Evolutionary conservation across 2,797 vertebrate genomes (phyloP), one percentile per base, ranked within the genome.

Genomic region (Sebastes kiyomatsui): DNA sequence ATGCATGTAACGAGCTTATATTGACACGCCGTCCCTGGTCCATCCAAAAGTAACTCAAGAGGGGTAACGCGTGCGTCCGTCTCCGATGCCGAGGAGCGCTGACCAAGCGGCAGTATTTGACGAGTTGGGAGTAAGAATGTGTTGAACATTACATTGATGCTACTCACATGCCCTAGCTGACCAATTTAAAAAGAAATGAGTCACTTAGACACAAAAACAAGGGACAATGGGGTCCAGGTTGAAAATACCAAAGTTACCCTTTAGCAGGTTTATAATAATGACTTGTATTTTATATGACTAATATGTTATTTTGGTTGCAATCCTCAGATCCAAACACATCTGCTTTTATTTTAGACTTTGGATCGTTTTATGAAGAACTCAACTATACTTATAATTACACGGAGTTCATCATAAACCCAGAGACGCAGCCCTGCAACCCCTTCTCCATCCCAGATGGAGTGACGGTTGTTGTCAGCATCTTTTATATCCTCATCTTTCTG

Each of bases 401-500:
- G 0, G 83, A 80, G 0, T 95, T 93, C 69, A 1, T 2, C 6
- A 0, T 25, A 0, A 1, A 96, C 79, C 88, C 82, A 0, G 68
- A n/a, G 0, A 95, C 94, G 0, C 70, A 86, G 56, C 87, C 89
- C 6, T 96, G 95, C 23, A 1, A 14, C 10, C 0, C 1, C 9
- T n/a, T 86, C n/a, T 5, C 18, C 54, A 11, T 86, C 56, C 84
- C 90, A 0, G 46, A 80, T 0, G 27, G n/a, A 0, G 61, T 75
- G 9, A 76, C n/a, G n/a, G 2, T 79, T 0, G 11, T 0, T 0
- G 55, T 93, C 65, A 69, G 80, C 11, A 1, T 58, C 1, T 95
- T 96, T 78, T 96, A 95, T 11, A 0, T 83, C 35, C 12, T 94
- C 20, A 25, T 96, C 80, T 95, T 95, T 58, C 49, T 95, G 49